These are phyloP conservation scores for Limnodromus scolopaceus DNA, from an alignment of 2,797 vertebrate genomes.

Conservation along the genomic window DNA sequence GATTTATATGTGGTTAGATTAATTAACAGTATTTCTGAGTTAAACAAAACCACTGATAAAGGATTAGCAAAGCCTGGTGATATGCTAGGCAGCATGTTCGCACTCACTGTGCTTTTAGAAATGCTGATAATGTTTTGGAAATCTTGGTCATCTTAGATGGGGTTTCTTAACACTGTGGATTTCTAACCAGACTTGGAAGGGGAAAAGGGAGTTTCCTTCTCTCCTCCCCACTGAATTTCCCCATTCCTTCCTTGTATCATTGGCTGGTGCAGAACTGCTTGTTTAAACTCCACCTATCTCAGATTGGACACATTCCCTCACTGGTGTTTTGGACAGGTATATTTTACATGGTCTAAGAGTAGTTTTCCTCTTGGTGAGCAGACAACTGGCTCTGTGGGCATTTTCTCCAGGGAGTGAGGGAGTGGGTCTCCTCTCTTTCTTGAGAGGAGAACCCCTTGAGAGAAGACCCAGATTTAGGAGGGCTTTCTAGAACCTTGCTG, in stretches of 20 bases:
- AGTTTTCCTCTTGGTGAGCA: background rate
- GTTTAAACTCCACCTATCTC: background rate
- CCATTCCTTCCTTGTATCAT: background rate
- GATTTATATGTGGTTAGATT: background rate
- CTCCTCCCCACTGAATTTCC: background rate
- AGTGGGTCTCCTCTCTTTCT: background rate
- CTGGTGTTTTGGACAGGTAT: background rate
- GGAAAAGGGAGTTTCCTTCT: background rate
- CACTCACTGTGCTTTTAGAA: background rate
- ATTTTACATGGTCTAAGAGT: background rate
- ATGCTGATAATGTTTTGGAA: background rate
- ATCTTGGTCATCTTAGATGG: background rate
- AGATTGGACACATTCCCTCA: background rate
- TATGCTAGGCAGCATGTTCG: background rate
- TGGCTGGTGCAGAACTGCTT: background rate
- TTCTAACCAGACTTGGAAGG: background rate
- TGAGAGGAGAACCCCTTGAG: background rate
- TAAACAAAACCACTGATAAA: background rate
- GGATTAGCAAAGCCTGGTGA: background rate
- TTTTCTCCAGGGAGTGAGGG: background rate
- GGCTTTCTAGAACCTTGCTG: background rate
- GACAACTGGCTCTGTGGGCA: background rate
- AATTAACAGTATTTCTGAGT: conserved; percentile 5
- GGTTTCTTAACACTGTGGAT: background rate
- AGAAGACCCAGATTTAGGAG: background rate